These are phyloP conservation scores for Trematocara unimaculatum DNA, from an alignment of 2,113 vertebrate species.

Conservation along the genomic window DNA sequence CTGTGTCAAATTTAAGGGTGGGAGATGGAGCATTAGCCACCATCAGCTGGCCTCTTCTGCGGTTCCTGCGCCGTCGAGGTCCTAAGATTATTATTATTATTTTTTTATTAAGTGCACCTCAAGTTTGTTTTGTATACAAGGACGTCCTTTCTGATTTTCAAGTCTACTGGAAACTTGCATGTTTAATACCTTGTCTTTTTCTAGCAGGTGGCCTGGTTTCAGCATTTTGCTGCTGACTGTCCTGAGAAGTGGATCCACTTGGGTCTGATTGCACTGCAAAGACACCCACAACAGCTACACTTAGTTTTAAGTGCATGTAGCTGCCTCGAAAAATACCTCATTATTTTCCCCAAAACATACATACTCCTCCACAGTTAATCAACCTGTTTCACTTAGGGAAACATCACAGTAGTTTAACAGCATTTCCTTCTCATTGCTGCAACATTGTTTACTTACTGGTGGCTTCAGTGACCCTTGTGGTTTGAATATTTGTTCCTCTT, in stretches of 20 bases:
- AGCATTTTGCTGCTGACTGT: slow-evolving; percentile 68
- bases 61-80: slow-evolving; percentile 81
- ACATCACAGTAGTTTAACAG: not conserved
- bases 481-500: slow-evolving; percentile 38
- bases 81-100: slow-evolving; percentile 58
- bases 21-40: slow-evolving; percentile 76
- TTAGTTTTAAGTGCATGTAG: not conserved
- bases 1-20: slow-evolving; percentile 90
- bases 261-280: slow-evolving; percentile 26
- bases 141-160: not conserved
- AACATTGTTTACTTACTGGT: slow-evolving; percentile 36
- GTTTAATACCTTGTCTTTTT: slow-evolving; percentile 80
- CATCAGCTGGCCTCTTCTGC: slow-evolving; percentile 83
- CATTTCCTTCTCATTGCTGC: not conserved
- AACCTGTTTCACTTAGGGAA: not conserved
- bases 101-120: not conserved
- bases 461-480: not conserved
- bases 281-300: not conserved
- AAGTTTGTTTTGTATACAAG: not conserved
- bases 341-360: not conserved
- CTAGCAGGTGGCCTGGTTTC: slow-evolving; percentile 82
- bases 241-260: slow-evolving; percentile 63
- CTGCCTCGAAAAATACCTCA: not conserved
- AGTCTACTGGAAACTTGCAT: not conserved
- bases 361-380: not conserved